Evolutionary conservation across 53 echinoderm and acorn worm species (phyloP), one percentile per base, ranked within the genome.

Genomic region (Actinopyga echinites): DNA sequence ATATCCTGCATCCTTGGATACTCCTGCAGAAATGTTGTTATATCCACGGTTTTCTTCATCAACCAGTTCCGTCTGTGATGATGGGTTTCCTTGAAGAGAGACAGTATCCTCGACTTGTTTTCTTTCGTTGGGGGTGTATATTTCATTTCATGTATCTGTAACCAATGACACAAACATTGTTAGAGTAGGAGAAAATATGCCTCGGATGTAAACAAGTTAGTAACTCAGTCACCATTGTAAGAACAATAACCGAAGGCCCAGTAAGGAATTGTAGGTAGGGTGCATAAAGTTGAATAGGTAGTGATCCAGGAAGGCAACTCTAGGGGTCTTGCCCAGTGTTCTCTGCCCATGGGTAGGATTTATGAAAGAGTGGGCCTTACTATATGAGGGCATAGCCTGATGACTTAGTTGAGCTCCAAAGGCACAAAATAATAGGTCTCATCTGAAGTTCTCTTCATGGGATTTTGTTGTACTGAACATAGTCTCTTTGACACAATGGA

Each of bases 71-170:
- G 35, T 67, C 67, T 35, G 67, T 67, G 36, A 36, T 34, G 67
- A 36, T 67, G 67, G 37, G 67, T 67, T 67, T 67, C 66, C 8
- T 36, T 67, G 67, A 67, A 67, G 9, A 67, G 67, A 36, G 67
- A 67, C 34, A 67, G 37, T 36, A 67, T 67, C 37, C 67, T 67
- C 20, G 34, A 36, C 67, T 67, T 67, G 37, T 67, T 67, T 19
- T 37, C 67, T 36, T 67, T 67, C 31, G 49, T 67, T 33, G 67
- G 67, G 37, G 67, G 67, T 67, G 67, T 67, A 67, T 67, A 67
- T 67, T 67, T 67, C 67, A 67, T 67, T 67, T 67, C 67, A 36
- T 67, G 67, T 67, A 67, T 67, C 67, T 67, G 67, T 67, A 67
- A 67, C 67, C 67, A 32, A 67, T 67, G 67, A 67, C 67, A 67